Percentiles rank a stretch among this genome's conserved stretches.
Conservation (phyloP, 1,140 invertebrate species). For the Hyles vespertilio region DNA sequence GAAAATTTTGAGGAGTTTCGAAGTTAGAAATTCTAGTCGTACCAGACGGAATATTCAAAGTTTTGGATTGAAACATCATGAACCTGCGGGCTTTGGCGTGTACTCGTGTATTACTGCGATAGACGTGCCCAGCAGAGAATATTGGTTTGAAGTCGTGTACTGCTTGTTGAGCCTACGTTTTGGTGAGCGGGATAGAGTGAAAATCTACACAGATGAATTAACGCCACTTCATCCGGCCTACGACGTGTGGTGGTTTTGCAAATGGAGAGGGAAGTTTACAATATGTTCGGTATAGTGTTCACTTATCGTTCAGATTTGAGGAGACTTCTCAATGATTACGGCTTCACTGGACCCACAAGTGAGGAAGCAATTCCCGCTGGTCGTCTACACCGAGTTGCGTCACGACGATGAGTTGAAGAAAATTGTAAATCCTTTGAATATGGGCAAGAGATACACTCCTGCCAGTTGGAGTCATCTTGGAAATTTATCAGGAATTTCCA, state of each 20-base stretch:
- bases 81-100: slow-evolving; percentile 92
- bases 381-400: slow-evolving; percentile 64
- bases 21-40: slow-evolving; percentile 92
- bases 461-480: slow-evolving; percentile 58
- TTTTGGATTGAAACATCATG: slow-evolving; percentile 90
- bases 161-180: slow-evolving; percentile 94
- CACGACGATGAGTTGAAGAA: slow-evolving; percentile 71
- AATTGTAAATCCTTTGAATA: slow-evolving; percentile 69
- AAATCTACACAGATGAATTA: slow-evolving; percentile 71
- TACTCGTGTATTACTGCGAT: slow-evolving; percentile 90
- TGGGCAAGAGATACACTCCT: slow-evolving; percentile 57
- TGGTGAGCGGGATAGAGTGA: slow-evolving; percentile 41
- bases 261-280: slow-evolving; percentile 70
- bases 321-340: slow-evolving; percentile 69
- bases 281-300: slow-evolving; percentile 70
- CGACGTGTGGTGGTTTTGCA: slow-evolving; percentile 52
- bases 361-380: slow-evolving; percentile 66
- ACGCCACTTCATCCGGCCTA: slow-evolving; percentile 62
- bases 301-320: slow-evolving; percentile 70
- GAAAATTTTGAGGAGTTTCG: no score
- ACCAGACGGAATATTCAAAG: slow-evolving; percentile 93
- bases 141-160: slow-evolving; percentile 87
- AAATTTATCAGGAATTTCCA: slow-evolving; percentile 56
- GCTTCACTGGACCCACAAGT: slow-evolving; percentile 68
- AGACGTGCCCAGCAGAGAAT: slow-evolving; percentile 88